Conservation (phyloP, 1,140 invertebrate genomes). For the Drosophila arawakana region DNA sequence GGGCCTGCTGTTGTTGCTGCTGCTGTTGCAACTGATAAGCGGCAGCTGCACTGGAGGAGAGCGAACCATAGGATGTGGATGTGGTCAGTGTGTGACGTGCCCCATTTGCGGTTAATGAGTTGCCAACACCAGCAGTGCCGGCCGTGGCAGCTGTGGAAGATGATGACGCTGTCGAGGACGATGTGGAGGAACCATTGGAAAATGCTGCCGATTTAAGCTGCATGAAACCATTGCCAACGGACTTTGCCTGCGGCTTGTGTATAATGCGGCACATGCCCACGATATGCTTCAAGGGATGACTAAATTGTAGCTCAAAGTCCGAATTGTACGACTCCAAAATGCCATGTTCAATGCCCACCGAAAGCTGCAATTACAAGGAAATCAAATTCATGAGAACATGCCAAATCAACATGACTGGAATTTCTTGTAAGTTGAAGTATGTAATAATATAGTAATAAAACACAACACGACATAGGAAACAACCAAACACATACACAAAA, state of each 20-base stretch:
- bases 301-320: constrained; percentile 88
- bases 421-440: neutral
- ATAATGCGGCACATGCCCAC: constrained; percentile 84
- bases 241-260: constrained; percentile 75
- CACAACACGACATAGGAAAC: neutral
- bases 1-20: constrained; percentile 47
- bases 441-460: neutral
- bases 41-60: constrained; percentile 72
- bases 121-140: constrained; percentile 23
- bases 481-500: neutral
- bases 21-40: constrained; percentile 70
- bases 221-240: constrained; percentile 76
- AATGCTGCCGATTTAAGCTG: constrained; percentile 62
- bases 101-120: constrained; percentile 62
- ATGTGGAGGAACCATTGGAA: constrained; percentile 9
- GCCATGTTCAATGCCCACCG: constrained; percentile 87
- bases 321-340: constrained; percentile 87
- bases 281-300: constrained; percentile 87
- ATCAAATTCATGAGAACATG: neutral
- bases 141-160: constrained; percentile 13
- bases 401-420: neutral
- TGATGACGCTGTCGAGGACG: constrained; percentile 34
- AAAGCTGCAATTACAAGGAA: constrained; percentile 85
- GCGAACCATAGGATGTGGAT: constrained; percentile 79
- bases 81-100: constrained; percentile 71